A percentile compares a stretch with the other conserved stretches of the same genome.
Conservation (phyloP, 2,888 invertebrate genomes). For the Rhopalosiphum nymphaeae region DNA sequence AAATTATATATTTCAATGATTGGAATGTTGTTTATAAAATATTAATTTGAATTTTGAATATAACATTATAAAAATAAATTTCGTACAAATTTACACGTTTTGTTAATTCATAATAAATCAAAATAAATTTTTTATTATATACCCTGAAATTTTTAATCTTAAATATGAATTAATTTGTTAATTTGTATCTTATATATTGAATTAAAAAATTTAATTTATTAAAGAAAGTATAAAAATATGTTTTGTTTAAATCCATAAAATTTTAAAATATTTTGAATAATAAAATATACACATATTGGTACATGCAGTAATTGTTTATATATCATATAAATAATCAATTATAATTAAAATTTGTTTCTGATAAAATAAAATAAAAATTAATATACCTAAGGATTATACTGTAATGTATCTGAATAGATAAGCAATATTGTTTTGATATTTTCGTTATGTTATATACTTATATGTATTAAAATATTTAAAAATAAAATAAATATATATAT, state of each 20-base stretch:
- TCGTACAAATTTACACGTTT: background rate
- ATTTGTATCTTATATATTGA: background rate
- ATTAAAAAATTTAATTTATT: background rate
- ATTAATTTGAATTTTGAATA: background rate
- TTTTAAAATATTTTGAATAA: background rate
- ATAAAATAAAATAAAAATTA: background rate
- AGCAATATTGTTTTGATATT: background rate
- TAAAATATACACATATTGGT: background rate
- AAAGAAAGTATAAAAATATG: background rate
- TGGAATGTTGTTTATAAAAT: background rate
- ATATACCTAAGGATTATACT: background rate
- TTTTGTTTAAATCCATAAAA: background rate
- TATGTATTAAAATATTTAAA: background rate
- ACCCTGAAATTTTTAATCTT: background rate
- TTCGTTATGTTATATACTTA: background rate
- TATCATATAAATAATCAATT: background rate
- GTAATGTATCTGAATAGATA: background rate
- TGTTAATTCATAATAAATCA: background rate
- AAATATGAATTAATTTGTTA: background rate
- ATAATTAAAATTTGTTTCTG: background rate
- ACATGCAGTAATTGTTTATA: background rate
- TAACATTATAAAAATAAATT: background rate
- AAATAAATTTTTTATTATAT: background rate
- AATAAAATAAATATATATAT: background rate
- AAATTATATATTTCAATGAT: background rate